Evolutionary conservation across 2,797 vertebrate species (phyloP).

Genomic region (Falco rusticolus): DNA sequence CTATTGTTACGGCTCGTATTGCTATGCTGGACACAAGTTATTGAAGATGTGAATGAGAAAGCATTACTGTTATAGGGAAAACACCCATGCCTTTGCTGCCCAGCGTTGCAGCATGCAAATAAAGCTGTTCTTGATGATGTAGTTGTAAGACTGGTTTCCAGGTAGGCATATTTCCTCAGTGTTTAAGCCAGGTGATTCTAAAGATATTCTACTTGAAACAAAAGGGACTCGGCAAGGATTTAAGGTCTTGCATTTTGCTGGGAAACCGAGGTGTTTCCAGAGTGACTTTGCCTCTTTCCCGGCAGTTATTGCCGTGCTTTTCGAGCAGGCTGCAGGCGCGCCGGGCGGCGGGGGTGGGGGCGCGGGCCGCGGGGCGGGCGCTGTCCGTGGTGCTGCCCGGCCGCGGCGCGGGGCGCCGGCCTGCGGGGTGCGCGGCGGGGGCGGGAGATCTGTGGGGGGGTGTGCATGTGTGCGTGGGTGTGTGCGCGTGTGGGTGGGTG

Average conservation of each 20-base stretch:
- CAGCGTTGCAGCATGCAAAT: neutral
- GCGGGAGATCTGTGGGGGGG: too few relatives aligned
- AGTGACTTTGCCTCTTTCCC: accelerated
- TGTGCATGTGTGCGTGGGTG: neutral
- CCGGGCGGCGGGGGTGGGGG: neutral
- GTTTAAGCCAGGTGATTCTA: neutral
- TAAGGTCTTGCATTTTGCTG: accelerated
- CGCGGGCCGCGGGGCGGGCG: neutral
- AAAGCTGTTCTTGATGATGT: neutral
- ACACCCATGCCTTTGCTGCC: neutral
- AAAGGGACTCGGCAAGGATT: neutral
- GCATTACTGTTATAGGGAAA: neutral
- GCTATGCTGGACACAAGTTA: accelerated
- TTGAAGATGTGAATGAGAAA: neutral
- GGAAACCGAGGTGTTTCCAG: accelerated
- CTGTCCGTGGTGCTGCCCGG: slow-evolving; percentile 35
- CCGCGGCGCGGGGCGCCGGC: slow-evolving; percentile 29
- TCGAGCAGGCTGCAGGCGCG: accelerated
- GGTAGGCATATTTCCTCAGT: neutral
- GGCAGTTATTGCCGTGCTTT: accelerated
- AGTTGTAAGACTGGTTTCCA: neutral
- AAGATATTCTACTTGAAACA: neutral
- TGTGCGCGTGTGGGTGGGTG: too few relatives aligned
- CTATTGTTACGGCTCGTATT: accelerated
- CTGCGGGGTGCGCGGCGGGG: neutral